These are phyloP conservation scores for Trichoplusia ni DNA, from an alignment of 1,140 invertebrate genomes.

Conservation along the genomic window DNA sequence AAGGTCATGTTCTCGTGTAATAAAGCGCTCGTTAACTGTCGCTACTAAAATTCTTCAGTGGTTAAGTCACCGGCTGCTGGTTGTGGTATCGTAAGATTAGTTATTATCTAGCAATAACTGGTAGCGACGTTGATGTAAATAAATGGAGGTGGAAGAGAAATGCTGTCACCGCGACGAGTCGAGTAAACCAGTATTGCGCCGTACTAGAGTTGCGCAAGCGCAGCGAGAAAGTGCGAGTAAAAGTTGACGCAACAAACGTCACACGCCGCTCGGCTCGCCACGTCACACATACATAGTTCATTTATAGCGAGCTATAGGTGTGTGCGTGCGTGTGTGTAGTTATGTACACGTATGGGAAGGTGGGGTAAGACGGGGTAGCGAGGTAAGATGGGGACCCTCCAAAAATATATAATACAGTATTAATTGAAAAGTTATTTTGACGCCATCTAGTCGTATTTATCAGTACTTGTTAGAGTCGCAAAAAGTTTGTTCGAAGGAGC, in stretches of 20 bases:
- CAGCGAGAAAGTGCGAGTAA: conserved; percentile 79
- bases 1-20: conserved; percentile 31
- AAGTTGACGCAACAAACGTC: conserved; percentile 79
- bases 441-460: too few species aligned
- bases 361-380: too few species aligned
- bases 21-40: conserved; percentile 22
- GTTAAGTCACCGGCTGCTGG: conserved; percentile 13
- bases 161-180: conserved; percentile 59
- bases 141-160: conserved; percentile 52
- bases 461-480: too few species aligned
- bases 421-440: too few species aligned
- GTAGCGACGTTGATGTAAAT: not conserved
- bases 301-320: conserved; percentile 25
- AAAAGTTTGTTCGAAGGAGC: too few species aligned
- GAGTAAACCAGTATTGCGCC: conserved; percentile 73
- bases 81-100: not conserved
- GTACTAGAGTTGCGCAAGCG: conserved; percentile 69
- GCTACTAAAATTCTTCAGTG: conserved; percentile 21
- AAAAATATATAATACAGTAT: too few species aligned
- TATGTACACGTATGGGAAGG: conserved; percentile 43
- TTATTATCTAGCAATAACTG: not conserved
- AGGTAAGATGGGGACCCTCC: too few species aligned
- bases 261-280: conserved; percentile 51
- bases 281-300: conserved; percentile 56
- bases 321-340: conserved; percentile 45